Percentiles rank a stretch among this genome's conserved stretches.
phyloP scores from a whole-genome alignment of 2,888 invertebrate genomes.

The Lasioglossum lativentre region DNA sequence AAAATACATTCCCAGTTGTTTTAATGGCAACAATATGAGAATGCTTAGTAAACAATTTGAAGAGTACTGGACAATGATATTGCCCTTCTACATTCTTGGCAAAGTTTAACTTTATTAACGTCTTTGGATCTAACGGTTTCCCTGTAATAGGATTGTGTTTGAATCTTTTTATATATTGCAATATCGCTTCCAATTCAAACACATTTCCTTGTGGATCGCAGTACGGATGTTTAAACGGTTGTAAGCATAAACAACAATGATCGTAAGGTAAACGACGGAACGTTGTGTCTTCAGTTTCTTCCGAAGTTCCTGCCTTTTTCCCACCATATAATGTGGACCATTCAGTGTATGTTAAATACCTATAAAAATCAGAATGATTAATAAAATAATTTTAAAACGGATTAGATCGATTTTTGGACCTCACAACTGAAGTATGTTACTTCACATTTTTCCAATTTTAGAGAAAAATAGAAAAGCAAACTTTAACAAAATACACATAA shows the following conservation, averaged over 20 bases:
- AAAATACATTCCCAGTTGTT: conserved; percentile 97
- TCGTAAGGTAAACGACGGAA: conserved; percentile 97
- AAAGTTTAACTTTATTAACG: conserved; percentile 94
- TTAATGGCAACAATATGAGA: conserved; percentile 96
- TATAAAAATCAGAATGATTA: conserved; percentile 77
- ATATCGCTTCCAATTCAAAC: conserved; percentile 95
- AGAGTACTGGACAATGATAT: conserved; percentile 97
- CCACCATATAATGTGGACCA: conserved; percentile 97
- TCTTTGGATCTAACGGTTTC: conserved; percentile 93
- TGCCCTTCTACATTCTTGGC: conserved; percentile 93
- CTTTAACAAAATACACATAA: too few species aligned
- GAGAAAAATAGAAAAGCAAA: neutral
- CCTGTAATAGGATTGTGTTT: conserved; percentile 98
- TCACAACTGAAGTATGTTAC: too few species aligned
- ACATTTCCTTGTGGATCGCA: conserved; percentile 96
- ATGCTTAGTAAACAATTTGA: conserved; percentile 96
- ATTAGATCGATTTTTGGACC: neutral
- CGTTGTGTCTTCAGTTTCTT: conserved; percentile 90
- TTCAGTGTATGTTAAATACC: conserved; percentile 95
- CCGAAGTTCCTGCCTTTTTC: conserved; percentile 89
- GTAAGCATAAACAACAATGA: conserved; percentile 96
- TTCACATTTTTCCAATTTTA: too few species aligned
- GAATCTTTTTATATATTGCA: conserved; percentile 95
- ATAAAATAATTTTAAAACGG: neutral
- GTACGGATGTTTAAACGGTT: conserved; percentile 96